These are phyloP conservation scores for Ischnus inquisitorius DNA, from an alignment of 2,888 invertebrate species.

Conservation along the genomic window DNA sequence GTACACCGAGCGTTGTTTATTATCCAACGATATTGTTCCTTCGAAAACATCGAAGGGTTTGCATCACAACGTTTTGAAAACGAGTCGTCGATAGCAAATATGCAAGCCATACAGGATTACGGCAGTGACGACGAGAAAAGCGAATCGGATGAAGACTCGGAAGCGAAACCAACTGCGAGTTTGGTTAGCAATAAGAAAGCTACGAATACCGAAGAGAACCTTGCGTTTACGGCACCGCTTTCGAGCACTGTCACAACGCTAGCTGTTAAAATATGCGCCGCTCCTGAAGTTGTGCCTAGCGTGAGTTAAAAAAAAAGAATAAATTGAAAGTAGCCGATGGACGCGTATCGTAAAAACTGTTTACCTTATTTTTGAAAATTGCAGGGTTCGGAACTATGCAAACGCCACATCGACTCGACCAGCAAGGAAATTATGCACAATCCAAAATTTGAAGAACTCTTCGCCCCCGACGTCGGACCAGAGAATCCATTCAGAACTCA, in stretches of 20 bases:
- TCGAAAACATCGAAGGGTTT: neutral
- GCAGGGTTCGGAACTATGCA: constrained; percentile 91
- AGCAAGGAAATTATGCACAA: constrained; percentile 95
- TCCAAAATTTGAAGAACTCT: constrained; percentile 97
- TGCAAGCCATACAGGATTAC: constrained; percentile 92
- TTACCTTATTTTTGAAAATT: constrained; percentile 53
- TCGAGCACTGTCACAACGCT: constrained; percentile 87
- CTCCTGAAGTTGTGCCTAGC: constrained; percentile 93
- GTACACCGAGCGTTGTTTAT: too few relatives aligned
- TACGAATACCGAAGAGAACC: constrained; percentile 68
- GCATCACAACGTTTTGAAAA: neutral
- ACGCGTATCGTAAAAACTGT: neutral
- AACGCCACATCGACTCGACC: constrained; percentile 91
- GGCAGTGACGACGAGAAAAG: constrained; percentile 89
- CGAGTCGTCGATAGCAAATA: constrained; percentile 77
- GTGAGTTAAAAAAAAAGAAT: constrained; percentile 85
- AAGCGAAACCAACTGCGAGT: constrained; percentile 70
- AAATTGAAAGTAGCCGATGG: neutral
- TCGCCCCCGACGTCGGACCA: constrained; percentile 96
- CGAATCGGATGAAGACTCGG: constrained; percentile 80
- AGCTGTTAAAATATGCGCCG: constrained; percentile 91
- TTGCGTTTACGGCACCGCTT: constrained; percentile 86
- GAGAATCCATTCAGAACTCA: constrained; percentile 97
- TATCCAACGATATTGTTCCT: too few relatives aligned
- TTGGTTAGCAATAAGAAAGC: constrained; percentile 84